These are phyloP conservation scores for Microctonus hyperodae DNA, from an alignment of 2,888 invertebrate species.

Conservation along the genomic window DNA sequence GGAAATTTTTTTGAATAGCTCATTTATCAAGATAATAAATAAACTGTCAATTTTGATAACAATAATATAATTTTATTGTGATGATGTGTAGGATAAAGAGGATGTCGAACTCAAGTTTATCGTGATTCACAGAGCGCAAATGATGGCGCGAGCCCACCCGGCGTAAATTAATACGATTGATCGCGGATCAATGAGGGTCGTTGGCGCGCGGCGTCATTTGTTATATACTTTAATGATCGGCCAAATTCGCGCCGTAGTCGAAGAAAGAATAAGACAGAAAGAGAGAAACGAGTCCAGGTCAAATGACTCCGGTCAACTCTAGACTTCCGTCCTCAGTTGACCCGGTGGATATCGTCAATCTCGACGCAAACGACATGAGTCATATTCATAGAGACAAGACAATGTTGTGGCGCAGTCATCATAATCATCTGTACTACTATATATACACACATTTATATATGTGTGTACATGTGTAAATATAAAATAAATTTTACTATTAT, in stretches of 20 bases:
- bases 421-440: slow-evolving; percentile 31
- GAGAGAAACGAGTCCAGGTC: slow-evolving; percentile 43
- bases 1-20: neutral
- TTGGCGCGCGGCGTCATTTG: slow-evolving; percentile 37
- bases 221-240: slow-evolving; percentile 44
- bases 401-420: slow-evolving; percentile 34
- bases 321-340: slow-evolving; percentile 59
- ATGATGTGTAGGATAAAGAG: slow-evolving; percentile 10
- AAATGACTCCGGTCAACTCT: slow-evolving; percentile 56
- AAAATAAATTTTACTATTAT: neutral
- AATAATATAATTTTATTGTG: neutral
- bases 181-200: slow-evolving; percentile 60
- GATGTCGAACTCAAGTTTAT: slow-evolving; percentile 26
- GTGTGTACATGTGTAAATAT: neutral
- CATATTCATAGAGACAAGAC: slow-evolving; percentile 38
- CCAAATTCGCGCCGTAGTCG: slow-evolving; percentile 41
- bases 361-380: slow-evolving; percentile 52
- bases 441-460: neutral
- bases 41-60: neutral
- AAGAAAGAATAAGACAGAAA: slow-evolving; percentile 16
- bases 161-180: slow-evolving; percentile 61
- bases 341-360: slow-evolving; percentile 60
- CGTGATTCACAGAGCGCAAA: slow-evolving; percentile 17
- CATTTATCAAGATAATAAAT: slow-evolving; percentile 1
- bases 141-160: slow-evolving; percentile 25